A percentile compares a stretch with the other conserved stretches of the same genome.
These are phyloP conservation scores for Ondatra zibethicus DNA, from an alignment of 2,113 vertebrate species.

Conservation along the genomic window DNA sequence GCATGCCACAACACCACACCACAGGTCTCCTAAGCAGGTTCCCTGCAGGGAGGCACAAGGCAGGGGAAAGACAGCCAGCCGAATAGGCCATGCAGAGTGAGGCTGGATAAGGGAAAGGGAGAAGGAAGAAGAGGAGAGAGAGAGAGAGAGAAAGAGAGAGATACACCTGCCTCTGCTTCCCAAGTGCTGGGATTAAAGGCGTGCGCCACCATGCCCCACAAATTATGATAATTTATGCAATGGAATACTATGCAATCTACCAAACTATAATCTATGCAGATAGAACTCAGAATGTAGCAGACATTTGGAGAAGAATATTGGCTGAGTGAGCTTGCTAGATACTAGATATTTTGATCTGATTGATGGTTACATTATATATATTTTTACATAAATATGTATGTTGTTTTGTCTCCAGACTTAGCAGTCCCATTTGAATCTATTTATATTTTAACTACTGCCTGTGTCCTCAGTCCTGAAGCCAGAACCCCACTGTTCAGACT, in stretches of 20 bases:
- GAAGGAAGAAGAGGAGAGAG: too few relatives aligned
- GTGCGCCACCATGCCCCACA: not conserved
- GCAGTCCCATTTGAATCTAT: not conserved
- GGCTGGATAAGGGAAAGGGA: too few relatives aligned
- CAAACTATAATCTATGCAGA: not conserved
- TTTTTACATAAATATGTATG: not conserved
- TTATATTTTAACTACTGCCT: not conserved
- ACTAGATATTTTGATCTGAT: constrained; percentile 20
- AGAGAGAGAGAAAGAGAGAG: too few relatives aligned
- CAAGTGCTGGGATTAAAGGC: too few relatives aligned
- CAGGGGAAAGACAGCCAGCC: too few relatives aligned
- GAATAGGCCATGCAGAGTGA: too few relatives aligned
- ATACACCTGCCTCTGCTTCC: not conserved
- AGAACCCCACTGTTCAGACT: not conserved
- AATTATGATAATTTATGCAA: not conserved
- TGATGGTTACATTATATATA: not conserved
- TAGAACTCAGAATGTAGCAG: not conserved
- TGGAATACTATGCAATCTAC: not conserved
- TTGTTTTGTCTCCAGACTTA: not conserved
- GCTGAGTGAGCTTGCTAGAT: not conserved
- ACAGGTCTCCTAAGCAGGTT: too few relatives aligned
- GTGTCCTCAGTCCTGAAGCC: not conserved
- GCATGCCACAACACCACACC: too few relatives aligned
- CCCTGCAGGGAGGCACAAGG: too few relatives aligned
- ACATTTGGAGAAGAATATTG: constrained; percentile 17